Evolutionary conservation across 2,113 vertebrate species (phyloP).

Genomic region (Eptatretus burgeri): DNA sequence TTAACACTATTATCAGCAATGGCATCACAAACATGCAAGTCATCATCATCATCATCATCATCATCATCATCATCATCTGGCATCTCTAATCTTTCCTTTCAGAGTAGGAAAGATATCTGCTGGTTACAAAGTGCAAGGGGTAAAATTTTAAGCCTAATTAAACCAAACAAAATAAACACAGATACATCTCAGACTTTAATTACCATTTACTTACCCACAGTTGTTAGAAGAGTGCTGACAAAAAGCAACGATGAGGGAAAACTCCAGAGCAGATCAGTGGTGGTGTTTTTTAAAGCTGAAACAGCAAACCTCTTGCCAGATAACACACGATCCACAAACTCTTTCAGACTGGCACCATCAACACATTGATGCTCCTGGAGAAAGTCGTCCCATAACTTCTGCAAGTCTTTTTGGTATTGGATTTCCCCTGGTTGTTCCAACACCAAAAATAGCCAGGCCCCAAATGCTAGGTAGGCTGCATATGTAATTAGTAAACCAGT

Average conservation of each 20-base stretch:
- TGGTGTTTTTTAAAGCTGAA: constrained; percentile 59
- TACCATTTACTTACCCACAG: constrained; percentile 31
- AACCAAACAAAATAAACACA: too few species aligned
- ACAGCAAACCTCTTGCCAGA: constrained; percentile 78
- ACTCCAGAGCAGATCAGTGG: constrained; percentile 80
- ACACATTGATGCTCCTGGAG: constrained; percentile 47
- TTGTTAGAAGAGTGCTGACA: constrained; percentile 73
- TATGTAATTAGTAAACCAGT: constrained; percentile 39
- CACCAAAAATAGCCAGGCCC: constrained; percentile 77
- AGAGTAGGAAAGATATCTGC: too few species aligned
- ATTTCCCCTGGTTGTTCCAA: constrained; percentile 75
- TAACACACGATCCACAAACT: constrained; percentile 39
- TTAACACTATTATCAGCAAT: too few species aligned
- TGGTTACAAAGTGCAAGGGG: too few species aligned
- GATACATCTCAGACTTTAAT: too few species aligned
- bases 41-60: background rate
- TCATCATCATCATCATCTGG: too few species aligned
- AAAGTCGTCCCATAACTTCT: constrained; percentile 39
- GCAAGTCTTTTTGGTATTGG: constrained; percentile 45
- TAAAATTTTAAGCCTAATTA: too few species aligned
- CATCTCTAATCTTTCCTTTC: too few species aligned
- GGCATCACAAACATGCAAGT: too few species aligned
- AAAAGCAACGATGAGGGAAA: constrained; percentile 84
- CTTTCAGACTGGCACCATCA: constrained; percentile 42
- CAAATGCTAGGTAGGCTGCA: constrained; percentile 53